Evolutionary conservation across 2,888 invertebrate species (phyloP).

Genomic region (Mayetiola destructor): DNA sequence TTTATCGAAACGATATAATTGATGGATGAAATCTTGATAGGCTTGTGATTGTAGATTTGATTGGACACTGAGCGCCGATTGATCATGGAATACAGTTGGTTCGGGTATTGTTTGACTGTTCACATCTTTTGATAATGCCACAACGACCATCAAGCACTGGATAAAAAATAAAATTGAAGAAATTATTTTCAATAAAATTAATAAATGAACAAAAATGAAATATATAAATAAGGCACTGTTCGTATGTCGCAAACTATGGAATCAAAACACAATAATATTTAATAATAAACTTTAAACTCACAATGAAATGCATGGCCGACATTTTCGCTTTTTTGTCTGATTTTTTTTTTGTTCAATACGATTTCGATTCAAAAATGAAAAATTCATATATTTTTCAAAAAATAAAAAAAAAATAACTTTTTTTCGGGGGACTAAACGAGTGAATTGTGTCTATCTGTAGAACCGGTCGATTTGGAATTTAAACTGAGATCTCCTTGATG

Average conservation of each 20-base stretch:
- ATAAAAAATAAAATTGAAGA: too few relatives aligned
- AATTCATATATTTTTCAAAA: too few relatives aligned
- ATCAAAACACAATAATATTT: neutral
- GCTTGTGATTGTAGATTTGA: constrained; percentile 13
- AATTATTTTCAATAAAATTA: too few relatives aligned
- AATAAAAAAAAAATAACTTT: too few relatives aligned
- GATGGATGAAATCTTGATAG: constrained; percentile 15
- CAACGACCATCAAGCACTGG: neutral
- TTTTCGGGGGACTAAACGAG: too few relatives aligned
- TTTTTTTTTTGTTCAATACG: too few relatives aligned
- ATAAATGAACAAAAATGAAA: too few relatives aligned
- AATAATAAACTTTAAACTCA: neutral
- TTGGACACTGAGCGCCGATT: constrained; percentile 1
- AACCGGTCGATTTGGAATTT: neutral
- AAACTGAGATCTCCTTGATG: neutral
- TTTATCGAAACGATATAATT: constrained; percentile 14
- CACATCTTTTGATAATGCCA: neutral
- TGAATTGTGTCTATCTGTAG: too few relatives aligned
- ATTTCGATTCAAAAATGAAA: constrained; percentile 1
- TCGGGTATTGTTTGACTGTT: neutral
- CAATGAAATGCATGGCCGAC: too few relatives aligned
- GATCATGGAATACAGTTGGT: constrained; percentile 4
- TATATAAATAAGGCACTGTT: too few relatives aligned
- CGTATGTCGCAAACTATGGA: neutral
- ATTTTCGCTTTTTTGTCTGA: too few relatives aligned